Evolutionary conservation across 2,113 vertebrate species (phyloP).

Genomic region (Rattus norvegicus): GRCr8 NC_086023.1:42136001-42136500

Average conservation of each 20-base stretch:
- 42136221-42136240: background rate
- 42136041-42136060: background rate
- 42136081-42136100: background rate
- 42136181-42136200: background rate
- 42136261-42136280: background rate
- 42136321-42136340: constrained; percentile 54
- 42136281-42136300: background rate
- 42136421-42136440: constrained; percentile 60
- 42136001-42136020: too few species aligned
- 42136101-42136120: background rate
- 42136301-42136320: constrained; percentile 38
- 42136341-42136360: constrained; percentile 51
- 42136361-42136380: background rate
- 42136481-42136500: constrained; percentile 59
- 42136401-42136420: constrained; percentile 57
- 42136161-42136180: background rate
- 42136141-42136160: background rate
- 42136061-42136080: background rate
- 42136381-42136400: constrained; percentile 2
- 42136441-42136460: background rate
- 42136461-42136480: constrained; percentile 52
- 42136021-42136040: background rate
- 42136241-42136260: background rate
- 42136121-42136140: background rate
- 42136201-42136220: background rate